Evolutionary conservation across 2,888 invertebrate genomes (phyloP).

Genomic region (Chymomyza caudatula): DNA sequence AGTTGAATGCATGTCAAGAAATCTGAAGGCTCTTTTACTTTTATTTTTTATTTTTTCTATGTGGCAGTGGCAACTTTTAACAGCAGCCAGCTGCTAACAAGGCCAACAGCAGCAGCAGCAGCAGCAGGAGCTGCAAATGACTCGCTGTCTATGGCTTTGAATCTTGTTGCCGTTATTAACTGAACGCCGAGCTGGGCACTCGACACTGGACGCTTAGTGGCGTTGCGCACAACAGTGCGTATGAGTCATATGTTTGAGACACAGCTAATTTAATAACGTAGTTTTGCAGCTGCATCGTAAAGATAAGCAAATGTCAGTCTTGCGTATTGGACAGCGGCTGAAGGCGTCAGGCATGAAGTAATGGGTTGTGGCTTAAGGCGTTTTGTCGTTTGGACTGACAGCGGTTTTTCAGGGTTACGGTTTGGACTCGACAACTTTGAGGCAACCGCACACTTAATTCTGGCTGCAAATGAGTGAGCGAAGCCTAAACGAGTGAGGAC

Average conservation of each 20-base stretch:
- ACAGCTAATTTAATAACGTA: neutral
- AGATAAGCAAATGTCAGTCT: neutral
- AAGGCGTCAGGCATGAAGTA: too few species aligned
- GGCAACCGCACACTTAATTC: neutral
- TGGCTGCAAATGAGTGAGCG: neutral
- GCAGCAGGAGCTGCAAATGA: neutral
- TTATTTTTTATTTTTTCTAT: neutral
- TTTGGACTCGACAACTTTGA: neutral
- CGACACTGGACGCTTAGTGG: neutral
- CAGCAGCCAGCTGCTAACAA: neutral
- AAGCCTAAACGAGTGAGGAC: too few species aligned
- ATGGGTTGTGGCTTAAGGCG: too few species aligned
- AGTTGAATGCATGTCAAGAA: conserved; percentile 57
- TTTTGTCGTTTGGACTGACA: neutral
- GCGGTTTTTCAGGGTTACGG: neutral
- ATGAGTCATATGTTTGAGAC: neutral
- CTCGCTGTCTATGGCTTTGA: neutral
- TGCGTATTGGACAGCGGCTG: too few species aligned
- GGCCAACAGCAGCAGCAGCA: neutral
- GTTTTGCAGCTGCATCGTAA: neutral
- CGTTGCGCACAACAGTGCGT: neutral
- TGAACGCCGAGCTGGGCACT: neutral
- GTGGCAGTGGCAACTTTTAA: neutral
- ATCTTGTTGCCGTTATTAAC: neutral
- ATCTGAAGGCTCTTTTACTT: conserved; percentile 33